A percentile compares a stretch with the other conserved stretches of the same genome.
phyloP scores from a whole-genome alignment of 2,888 invertebrate genomes.

The Lycia hirtaria region DNA sequence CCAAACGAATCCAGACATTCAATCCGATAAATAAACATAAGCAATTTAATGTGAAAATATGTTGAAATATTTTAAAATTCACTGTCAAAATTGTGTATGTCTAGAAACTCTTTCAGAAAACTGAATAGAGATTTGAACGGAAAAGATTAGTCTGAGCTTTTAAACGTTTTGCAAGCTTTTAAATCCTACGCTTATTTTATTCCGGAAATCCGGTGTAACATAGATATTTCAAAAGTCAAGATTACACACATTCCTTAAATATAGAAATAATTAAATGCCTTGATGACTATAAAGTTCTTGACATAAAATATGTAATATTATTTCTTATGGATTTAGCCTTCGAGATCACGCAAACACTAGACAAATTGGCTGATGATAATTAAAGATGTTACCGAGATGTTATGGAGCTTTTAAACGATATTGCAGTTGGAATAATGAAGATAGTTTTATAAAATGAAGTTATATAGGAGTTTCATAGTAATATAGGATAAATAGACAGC shows the following conservation, averaged over 20 bases:
- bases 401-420: too few species aligned
- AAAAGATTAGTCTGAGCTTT: slow-evolving; percentile 8
- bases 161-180: not conserved
- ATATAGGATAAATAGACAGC: not conserved
- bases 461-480: too few species aligned
- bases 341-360: too few species aligned
- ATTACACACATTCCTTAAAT: not conserved
- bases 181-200: not conserved
- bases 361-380: too few species aligned
- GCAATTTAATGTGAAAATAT: slow-evolving; percentile 14
- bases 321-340: too few species aligned
- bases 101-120: slow-evolving; percentile 12
- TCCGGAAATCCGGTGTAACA: not conserved
- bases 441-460: not conserved
- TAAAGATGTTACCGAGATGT: too few species aligned
- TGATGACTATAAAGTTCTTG: too few species aligned
- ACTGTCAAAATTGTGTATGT: slow-evolving; percentile 14
- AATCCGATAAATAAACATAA: slow-evolving; percentile 24
- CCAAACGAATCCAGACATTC: slow-evolving; percentile 22
- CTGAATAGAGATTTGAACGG: slow-evolving; percentile 5
- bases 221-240: not conserved
- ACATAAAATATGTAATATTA: too few species aligned
- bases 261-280: too few species aligned
- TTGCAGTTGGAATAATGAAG: not conserved
- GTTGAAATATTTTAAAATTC: slow-evolving; percentile 24